Evolutionary conservation across 2,888 invertebrate genomes (phyloP), one percentile per base, ranked within the genome.

Genomic region (Exocentrus adspersus): DNA sequence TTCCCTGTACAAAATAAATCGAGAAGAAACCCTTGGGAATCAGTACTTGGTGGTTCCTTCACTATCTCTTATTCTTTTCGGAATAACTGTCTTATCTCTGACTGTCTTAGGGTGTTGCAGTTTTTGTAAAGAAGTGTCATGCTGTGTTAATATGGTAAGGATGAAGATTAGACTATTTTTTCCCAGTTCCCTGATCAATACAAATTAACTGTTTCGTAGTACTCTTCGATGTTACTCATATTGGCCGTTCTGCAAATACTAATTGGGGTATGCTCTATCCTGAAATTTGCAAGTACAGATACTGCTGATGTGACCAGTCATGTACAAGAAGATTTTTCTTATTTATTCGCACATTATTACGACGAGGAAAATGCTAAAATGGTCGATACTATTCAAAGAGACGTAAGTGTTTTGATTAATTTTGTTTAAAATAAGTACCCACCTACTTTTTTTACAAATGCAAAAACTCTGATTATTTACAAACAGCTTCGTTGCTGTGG

Each of bases 121-220:
- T 2, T 45, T 62, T 12, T 12, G 46, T n/a, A 59, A 62, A 17
- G 65, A 65, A 24, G 62, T 65, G 3, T 28, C 56, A 3, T 62
- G 59, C 21, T 62, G 65, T 12, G 46, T 65, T 9, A 45, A 59
- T 41, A n/a, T 65, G 48, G 65, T 65, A 54, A 62, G 59, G 48
- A 50, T 16, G 3, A 10, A 21, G 46, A n/a, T n/a, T n/a, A n/a
- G n/a, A n/a, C n/a, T n/a, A n/a, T n/a, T n/a, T n/a, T n/a, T n/a
- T n/a, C n/a, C n/a, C n/a, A n/a, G n/a, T n/a, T n/a, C n/a, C n/a
- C n/a, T n/a, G n/a, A n/a, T n/a, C n/a, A n/a, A n/a, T n/a, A n/a
- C 12, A n/a, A 28, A 10, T 50, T 28, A 16, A 21, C 30, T 21
- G 10, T 41, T 45, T 64, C 45, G 24, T 45, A 64, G 64, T 64